A percentile compares a stretch with the other conserved stretches of the same genome.
These are phyloP conservation scores for Drosophila demipolita DNA, from an alignment of 2,888 invertebrate species.

Conservation along the genomic window DNA sequence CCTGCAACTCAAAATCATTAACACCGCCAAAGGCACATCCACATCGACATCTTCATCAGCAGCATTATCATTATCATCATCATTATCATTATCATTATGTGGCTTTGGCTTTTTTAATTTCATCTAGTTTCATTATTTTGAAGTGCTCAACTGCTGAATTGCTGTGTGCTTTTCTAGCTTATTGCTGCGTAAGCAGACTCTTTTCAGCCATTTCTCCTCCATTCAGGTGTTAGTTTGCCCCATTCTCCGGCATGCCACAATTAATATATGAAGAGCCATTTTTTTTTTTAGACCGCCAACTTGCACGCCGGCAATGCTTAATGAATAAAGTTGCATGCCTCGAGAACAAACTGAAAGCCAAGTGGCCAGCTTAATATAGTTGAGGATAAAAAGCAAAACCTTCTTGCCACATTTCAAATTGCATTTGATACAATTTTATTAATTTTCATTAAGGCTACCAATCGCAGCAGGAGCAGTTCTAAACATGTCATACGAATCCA, in stretches of 20 bases:
- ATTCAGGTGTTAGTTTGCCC: conserved; percentile 16
- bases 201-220: background rate
- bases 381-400: background rate
- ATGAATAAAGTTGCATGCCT: conserved; percentile 35
- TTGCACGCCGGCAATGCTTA: conserved; percentile 31
- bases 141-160: conserved; percentile 43
- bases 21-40: background rate
- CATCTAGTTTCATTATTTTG: conserved; percentile 66
- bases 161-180: conserved; percentile 57
- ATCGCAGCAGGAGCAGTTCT: background rate
- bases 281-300: conserved; percentile 11
- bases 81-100: conserved; percentile 15
- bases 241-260: background rate
- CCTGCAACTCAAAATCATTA: conserved; percentile 6
- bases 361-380: conserved; percentile 43
- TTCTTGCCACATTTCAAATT: background rate
- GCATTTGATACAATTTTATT: background rate
- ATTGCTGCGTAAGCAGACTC: conserved; percentile 19
- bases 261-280: conserved; percentile 12
- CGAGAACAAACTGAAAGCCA: conserved; percentile 20
- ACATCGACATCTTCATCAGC: background rate
- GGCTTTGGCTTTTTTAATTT: conserved; percentile 59
- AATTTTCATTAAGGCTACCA: background rate
- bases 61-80: conserved; percentile 15
- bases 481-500: background rate